Evolutionary conservation across 2,113 vertebrate genomes (phyloP), one percentile per base, ranked within the genome.

Genomic region (Toxotes jaculatrix): DNA sequence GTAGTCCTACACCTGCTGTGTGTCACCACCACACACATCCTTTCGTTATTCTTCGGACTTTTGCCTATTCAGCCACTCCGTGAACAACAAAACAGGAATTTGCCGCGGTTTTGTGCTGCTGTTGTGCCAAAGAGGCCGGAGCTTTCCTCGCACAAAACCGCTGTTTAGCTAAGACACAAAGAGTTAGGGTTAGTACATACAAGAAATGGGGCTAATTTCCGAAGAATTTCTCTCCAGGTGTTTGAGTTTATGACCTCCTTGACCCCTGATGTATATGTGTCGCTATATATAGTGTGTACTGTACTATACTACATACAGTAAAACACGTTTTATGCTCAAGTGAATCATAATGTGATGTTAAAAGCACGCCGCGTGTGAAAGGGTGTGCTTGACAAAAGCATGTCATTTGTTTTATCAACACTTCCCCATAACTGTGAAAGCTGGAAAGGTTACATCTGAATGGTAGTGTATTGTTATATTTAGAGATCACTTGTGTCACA

Each of bases 21-120:
- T n/a, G 49, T 51, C 49, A 51, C 49, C 17, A 51, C 49, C 8
- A 4, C 9, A 19, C 19, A 51, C 27, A 51, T 51, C 49, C 19
- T 21, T 8, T 51, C 2, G 8, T 51, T 7, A 3, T 21, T 51
- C 45, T 14, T 47, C 42, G 1, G 13, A 43, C 42, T 43, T 43
- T 13, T 13, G 42, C 42, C 42, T 13, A 43, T 43, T 16, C 45
- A 47, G 16, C 45, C 17, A 13, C 16, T 17, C 45, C 45, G 17
- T 11, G 57, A 69, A 69, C 75, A 79, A 57, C 43, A 31, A 67
- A 47, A 3, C 67, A 36, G 27, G 70, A 83, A 71, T 79, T 19
- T 32, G 16, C 59, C 40, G 27, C 53, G 27, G 9, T 32, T 40
- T 23, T 67, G 31, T 63, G 23, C 13, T 19, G 36, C 36, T 38